Evolutionary conservation across 2,113 vertebrate genomes (phyloP).

Genomic region (Sphyrna mokarran): DNA sequence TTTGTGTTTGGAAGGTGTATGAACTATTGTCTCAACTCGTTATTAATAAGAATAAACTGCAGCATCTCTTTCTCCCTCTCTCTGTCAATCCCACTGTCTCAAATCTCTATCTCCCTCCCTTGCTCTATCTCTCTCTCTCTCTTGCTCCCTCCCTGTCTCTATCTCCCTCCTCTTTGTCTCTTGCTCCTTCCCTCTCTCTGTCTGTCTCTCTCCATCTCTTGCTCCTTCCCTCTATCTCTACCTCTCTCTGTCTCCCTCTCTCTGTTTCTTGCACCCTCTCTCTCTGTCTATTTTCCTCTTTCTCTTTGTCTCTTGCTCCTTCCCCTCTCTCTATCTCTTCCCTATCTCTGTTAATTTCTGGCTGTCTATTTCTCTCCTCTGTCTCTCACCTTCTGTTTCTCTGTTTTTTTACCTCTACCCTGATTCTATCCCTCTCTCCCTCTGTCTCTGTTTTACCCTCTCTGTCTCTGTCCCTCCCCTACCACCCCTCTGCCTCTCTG

Average conservation of each 20-base stretch:
- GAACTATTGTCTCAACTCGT: not conserved
- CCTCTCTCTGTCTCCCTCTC: not conserved
- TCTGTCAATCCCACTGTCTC: slow-evolving; percentile 6
- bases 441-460: slow-evolving; percentile 14
- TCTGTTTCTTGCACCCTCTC: not conserved
- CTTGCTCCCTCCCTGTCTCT: not conserved
- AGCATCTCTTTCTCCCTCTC: not conserved
- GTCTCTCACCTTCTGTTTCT: not conserved
- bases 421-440: slow-evolving; percentile 37
- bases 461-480: slow-evolving; percentile 34
- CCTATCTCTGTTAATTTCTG: no score
- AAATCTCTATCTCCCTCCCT: not conserved
- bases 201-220: slow-evolving; percentile 46
- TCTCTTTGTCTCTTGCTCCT: not conserved
- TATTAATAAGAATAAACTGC: not conserved
- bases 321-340: not conserved
- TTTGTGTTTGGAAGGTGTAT: not conserved
- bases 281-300: not conserved
- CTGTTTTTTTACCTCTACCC: slow-evolving; percentile 37
- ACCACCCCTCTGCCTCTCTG: slow-evolving; percentile 42
- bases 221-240: slow-evolving; percentile 35
- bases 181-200: slow-evolving; percentile 42
- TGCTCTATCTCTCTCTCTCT: slow-evolving; percentile 53
- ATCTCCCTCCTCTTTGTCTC: no score
- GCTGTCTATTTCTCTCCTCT: no score